Conservation (phyloP, 2,888 invertebrate species). For the Dorcus parallelipipedus region DNA sequence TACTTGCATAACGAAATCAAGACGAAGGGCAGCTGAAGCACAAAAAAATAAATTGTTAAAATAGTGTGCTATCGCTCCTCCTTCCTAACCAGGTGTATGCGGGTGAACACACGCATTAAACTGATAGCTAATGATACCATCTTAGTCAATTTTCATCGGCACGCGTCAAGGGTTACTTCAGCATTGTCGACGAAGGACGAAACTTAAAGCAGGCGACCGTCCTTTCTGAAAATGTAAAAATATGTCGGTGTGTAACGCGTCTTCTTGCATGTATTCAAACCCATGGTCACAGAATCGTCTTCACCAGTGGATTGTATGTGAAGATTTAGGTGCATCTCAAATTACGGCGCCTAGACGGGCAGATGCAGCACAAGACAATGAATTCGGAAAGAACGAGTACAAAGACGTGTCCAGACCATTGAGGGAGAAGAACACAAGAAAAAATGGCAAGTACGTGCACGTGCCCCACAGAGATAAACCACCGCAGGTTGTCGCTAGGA, state of each 20-base stretch:
- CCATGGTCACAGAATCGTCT: slow-evolving; percentile 1
- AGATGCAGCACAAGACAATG: slow-evolving; percentile 22
- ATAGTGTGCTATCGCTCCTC: slow-evolving; percentile 37
- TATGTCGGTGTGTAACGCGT: slow-evolving; percentile 27
- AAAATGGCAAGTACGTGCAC: slow-evolving; percentile 36
- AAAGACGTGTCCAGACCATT: slow-evolving; percentile 19
- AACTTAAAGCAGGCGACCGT: background rate
- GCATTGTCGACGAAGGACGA: slow-evolving; percentile 1
- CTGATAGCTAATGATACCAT: slow-evolving; percentile 37
- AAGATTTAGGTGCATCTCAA: slow-evolving; percentile 26
- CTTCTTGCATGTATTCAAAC: slow-evolving; percentile 30
- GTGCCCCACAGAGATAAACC: slow-evolving; percentile 54
- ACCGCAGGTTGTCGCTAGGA: slow-evolving; percentile 55
- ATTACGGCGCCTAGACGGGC: slow-evolving; percentile 29
- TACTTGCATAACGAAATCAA: slow-evolving; percentile 8
- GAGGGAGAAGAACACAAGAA: slow-evolving; percentile 32
- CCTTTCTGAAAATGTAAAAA: slow-evolving; percentile 14
- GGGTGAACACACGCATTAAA: slow-evolving; percentile 36
- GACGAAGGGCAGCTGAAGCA: slow-evolving; percentile 12
- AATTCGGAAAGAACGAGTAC: background rate
- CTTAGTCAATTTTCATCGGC: slow-evolving; percentile 32
- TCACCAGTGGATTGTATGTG: slow-evolving; percentile 21
- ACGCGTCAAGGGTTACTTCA: slow-evolving; percentile 29
- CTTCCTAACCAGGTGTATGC: slow-evolving; percentile 48
- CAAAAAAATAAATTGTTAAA: slow-evolving; percentile 27